Base-by-base conservation (phyloP, 2,113 vertebrate genomes). In the Heterocephalus glaber region DNA sequence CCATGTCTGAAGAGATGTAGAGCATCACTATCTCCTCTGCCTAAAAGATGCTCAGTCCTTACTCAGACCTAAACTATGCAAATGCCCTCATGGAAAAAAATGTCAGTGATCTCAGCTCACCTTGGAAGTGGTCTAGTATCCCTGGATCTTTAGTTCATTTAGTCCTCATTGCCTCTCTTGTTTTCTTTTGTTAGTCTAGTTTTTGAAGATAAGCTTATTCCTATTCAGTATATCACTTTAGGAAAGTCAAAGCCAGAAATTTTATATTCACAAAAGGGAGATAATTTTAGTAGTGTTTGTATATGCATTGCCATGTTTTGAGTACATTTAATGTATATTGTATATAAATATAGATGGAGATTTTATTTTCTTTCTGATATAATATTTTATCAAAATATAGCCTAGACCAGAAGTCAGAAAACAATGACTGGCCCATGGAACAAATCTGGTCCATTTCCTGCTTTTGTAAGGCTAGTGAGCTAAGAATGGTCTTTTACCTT, bases 261-360 rank as follows among this genome's bases (percentile, higher is more conserved):
- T 76, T 90, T 79, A 87, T 92, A 44, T 85, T 86, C 47, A 52
- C 8, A 47, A 44, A 94, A 95, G 52, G 65, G 88, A 72, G 61
- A 77, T 89, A 77, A 83, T 94, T 97, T 82, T 90, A 41, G 86
- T 66, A 86, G 30, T 83, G 66, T 86, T 94, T 92, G 2, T 89
- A 19, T 88, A 80, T 92, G 81, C 41, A 54, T 47, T 80, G 77
- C 80, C 26, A 61, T 95, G 16, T 92, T 92, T 87, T 80, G 24
- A 90, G 54, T 89, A 92, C 54, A 72, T 76, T 52, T 89, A 90
- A 49, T 92, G 24, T 94, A 11, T 92, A 22, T 66, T 83, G 11
- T 33, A 68, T 85, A 66, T 2, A 58, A 86, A 28, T 85, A 90
- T 7, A 56, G 47, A 24, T 33, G n/a, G n/a, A 38, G 11, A 54